Base-by-base conservation (phyloP, 2,888 invertebrate species). In the Catonia carolina region DNA sequence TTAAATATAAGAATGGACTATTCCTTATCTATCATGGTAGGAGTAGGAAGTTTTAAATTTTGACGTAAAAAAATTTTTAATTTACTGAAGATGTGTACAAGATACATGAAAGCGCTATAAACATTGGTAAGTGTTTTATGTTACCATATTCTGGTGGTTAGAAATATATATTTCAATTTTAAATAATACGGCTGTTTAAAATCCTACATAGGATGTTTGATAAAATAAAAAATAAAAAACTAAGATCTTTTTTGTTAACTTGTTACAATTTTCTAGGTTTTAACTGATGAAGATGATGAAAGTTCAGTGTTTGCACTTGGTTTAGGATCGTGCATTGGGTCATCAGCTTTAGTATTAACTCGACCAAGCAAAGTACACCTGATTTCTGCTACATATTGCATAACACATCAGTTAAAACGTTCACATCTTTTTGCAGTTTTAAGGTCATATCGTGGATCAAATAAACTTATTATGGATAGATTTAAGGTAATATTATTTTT, bases 241-340 rank as follows among this genome's bases (percentile, higher is more conserved):
- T n/a, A n/a, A n/a, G 10, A 33, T 33, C 14, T 37, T 37, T 15
- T 37, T 37, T 37, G 8, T 37, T 37, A 15, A 15, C n/a, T 8
- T 37, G 8, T 5, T 37, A n/a, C n/a, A n/a, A n/a, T n/a, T n/a
- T n/a, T n/a, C 20, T 22, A 45, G 45, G 45, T 45, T 22, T 27
- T 23, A 15, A 45, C 45, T 14, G 45, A 45, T n/a, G 45, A 45
- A 27, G 45, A 45, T 18, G 45, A 45, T 27, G 45, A 45, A 18
- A 45, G 45, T 23, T 45, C 45, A 14, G 27, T 45, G 22, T 45
- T 45, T n/a, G 18, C 45, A 14, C 14, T 45, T 22, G 45, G 45
- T 2, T 22, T 45, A 10, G 45, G 45, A 1, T 23, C 23, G 1
- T 22, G 20, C 8, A 23, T 45, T 18, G 45, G 45, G 4, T 45